Conservation (phyloP, 2,888 invertebrate genomes). For the Noctua janthina region DNA sequence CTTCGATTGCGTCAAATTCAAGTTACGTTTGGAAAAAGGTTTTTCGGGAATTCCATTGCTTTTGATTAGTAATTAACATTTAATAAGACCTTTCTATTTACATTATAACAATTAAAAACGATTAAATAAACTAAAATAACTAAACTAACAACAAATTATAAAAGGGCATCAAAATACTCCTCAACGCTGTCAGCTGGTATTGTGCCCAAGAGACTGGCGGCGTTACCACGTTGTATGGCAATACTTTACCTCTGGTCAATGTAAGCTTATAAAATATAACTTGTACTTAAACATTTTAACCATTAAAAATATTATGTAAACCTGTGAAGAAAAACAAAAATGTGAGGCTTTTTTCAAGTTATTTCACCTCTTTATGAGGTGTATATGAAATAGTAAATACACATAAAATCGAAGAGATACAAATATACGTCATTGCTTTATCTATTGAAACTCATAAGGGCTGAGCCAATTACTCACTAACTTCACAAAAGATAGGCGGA, state of each 20-base stretch:
- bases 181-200: no score
- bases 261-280: neutral
- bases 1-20: neutral
- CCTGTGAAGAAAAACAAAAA: neutral
- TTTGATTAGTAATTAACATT: neutral
- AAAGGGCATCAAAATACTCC: no score
- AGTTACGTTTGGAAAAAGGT: neutral
- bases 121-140: no score
- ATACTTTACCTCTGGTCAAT: no score
- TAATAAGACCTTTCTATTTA: neutral
- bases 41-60: constrained; percentile 11
- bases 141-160: neutral
- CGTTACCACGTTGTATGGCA: no score
- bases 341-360: neutral
- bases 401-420: neutral
- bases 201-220: no score
- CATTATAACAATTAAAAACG: no score
- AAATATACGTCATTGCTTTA: constrained; percentile 32
- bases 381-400: neutral
- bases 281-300: neutral
- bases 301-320: neutral
- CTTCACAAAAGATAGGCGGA: constrained; percentile 17
- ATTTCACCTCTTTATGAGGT: neutral
- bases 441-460: constrained; percentile 22
- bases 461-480: constrained; percentile 42